Percentiles rank a stretch among this genome's conserved stretches.
phyloP scores from a whole-genome alignment of 2,888 invertebrate species.

The Caenorhabditis sinica region DNA sequence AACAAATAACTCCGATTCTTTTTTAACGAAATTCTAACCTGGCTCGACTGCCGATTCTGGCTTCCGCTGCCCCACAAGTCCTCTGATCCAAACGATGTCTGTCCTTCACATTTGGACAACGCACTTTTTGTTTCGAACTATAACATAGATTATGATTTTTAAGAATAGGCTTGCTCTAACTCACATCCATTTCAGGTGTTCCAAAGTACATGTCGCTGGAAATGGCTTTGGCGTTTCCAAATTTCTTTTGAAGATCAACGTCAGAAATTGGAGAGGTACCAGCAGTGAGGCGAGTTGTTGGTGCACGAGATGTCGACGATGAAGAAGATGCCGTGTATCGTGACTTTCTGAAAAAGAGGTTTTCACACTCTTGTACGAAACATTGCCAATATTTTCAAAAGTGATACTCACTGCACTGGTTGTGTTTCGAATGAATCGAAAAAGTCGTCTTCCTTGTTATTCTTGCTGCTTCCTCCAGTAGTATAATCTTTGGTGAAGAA shows the following conservation, averaged over 20 bases:
- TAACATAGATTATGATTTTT: slow-evolving; percentile 8
- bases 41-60: slow-evolving; percentile 68
- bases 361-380: too few relatives aligned
- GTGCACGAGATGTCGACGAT: slow-evolving; percentile 29
- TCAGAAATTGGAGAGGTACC: slow-evolving; percentile 81
- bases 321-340: slow-evolving; percentile 66
- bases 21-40: slow-evolving; percentile 31
- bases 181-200: slow-evolving; percentile 85
- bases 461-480: slow-evolving; percentile 47
- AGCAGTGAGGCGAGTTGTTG: slow-evolving; percentile 59
- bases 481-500: slow-evolving; percentile 70
- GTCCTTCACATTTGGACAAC: slow-evolving; percentile 92
- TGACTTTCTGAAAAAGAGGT: slow-evolving; percentile 66
- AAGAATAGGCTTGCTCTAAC: slow-evolving; percentile 11
- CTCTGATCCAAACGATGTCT: slow-evolving; percentile 95
- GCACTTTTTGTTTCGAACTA: slow-evolving; percentile 85
- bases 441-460: slow-evolving; percentile 77
- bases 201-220: slow-evolving; percentile 98
- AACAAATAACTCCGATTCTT: background rate
- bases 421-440: slow-evolving; percentile 79
- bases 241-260: slow-evolving; percentile 94
- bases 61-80: slow-evolving; percentile 91
- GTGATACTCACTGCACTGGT: slow-evolving; percentile 63
- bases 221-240: slow-evolving; percentile 97
- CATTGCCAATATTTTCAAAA: too few relatives aligned